Evolutionary conservation across 35 echinoderm and acorn worm species (phyloP).

Genomic region (Chiridota heheva): DNA sequence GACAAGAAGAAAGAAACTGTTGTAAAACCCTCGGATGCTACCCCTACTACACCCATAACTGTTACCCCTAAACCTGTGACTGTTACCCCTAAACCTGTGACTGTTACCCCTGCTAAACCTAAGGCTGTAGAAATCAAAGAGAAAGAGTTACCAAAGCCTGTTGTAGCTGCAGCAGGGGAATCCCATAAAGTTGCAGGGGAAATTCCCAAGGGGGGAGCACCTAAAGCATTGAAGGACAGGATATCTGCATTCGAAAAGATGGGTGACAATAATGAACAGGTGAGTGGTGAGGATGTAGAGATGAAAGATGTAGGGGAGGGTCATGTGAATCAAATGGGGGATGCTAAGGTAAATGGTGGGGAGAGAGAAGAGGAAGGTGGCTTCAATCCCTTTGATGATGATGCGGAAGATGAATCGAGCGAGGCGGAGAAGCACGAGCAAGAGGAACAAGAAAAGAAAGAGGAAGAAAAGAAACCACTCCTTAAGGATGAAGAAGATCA

Average conservation of each 20-base stretch:
- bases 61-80: no score
- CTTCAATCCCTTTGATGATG: slow-evolving; percentile 43
- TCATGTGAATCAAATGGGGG: slow-evolving; percentile 21
- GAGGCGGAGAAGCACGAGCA: slow-evolving; percentile 32
- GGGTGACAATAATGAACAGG: not conserved
- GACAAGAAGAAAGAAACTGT: slow-evolving; percentile 2
- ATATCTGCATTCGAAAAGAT: no score
- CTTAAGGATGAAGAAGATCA: not conserved
- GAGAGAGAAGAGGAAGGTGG: slow-evolving; percentile 38
- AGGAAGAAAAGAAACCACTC: not conserved
- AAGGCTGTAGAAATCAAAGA: no score
- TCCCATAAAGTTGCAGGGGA: no score
- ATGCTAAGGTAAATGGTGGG: not conserved
- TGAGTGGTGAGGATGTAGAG: slow-evolving; percentile 1
- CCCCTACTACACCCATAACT: no score
- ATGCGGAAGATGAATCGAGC: not conserved
- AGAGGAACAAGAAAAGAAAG: slow-evolving; percentile 35
- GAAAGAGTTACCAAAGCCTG: no score
- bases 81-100: no score
- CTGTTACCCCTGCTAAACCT: no score
- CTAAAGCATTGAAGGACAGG: no score
- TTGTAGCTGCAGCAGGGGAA: no score
- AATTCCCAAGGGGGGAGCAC: no score
- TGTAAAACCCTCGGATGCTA: no score
- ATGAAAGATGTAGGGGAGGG: not conserved